Evolutionary conservation across 2,888 invertebrate genomes (phyloP).

Genomic region (Amphipoea oculea): DNA sequence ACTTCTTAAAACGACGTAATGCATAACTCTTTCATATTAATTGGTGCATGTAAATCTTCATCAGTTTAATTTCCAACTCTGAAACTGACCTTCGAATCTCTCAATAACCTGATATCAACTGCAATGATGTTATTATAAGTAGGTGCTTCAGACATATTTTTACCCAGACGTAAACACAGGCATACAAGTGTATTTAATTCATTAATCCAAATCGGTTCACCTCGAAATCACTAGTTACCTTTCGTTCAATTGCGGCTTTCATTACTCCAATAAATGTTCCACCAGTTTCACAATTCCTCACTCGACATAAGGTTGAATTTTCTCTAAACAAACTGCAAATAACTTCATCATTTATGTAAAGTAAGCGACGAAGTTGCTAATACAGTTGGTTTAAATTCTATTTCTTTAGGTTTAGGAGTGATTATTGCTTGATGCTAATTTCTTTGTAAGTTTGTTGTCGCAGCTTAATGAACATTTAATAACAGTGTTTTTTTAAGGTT

Average conservation of each 20-base stretch:
- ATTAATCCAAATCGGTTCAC: conserved; percentile 69
- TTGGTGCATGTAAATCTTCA: not conserved
- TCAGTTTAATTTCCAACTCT: not conserved
- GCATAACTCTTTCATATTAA: not conserved
- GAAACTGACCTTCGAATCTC: not conserved
- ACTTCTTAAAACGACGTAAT: not conserved
- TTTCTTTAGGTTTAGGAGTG: conserved; percentile 14
- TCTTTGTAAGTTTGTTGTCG: conserved; percentile 72
- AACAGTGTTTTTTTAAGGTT: conserved; percentile 78
- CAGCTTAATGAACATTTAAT: conserved; percentile 86
- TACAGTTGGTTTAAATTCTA: conserved; percentile 38
- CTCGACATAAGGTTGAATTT: conserved; percentile 32
- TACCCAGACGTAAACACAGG: conserved; percentile 22
- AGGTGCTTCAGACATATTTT: conserved; percentile 21
- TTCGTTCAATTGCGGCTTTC: conserved; percentile 53
- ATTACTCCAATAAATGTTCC: conserved; percentile 21
- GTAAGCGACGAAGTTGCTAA: conserved; percentile 46
- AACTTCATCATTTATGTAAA: conserved; percentile 43
- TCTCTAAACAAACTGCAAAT: conserved; percentile 26
- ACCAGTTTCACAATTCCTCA: not conserved
- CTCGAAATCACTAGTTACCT: conserved; percentile 68
- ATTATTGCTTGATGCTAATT: conserved; percentile 30
- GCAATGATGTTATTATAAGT: not conserved
- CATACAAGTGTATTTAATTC: conserved; percentile 65
- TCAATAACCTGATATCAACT: conserved; percentile 5